Evolutionary conservation across 2,888 invertebrate genomes (phyloP).

Genomic region (Drosophila planitibia): DNA sequence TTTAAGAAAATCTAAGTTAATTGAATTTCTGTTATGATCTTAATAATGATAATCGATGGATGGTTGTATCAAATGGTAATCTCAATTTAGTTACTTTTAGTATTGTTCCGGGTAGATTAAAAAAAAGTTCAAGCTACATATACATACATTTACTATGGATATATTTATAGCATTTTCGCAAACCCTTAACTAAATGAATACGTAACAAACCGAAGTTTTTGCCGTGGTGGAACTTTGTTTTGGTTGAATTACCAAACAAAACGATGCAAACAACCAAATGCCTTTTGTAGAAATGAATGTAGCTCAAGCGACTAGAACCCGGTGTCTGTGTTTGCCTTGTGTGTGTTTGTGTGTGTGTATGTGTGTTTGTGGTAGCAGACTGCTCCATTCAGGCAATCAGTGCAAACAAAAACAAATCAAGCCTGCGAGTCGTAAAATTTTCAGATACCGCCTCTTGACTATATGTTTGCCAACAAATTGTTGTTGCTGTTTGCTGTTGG

Average conservation of each 20-base stretch:
- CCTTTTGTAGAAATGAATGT: slow-evolving; percentile 20
- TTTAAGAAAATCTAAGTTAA: neutral
- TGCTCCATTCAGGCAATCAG: slow-evolving; percentile 16
- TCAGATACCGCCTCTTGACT: slow-evolving; percentile 9
- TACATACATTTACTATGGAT: neutral
- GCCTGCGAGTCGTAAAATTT: slow-evolving; percentile 28
- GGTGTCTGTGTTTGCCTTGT: neutral
- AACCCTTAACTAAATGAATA: neutral
- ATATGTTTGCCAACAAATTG: slow-evolving; percentile 17
- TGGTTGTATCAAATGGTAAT: neutral
- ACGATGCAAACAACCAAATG: slow-evolving; percentile 9
- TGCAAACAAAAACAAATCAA: slow-evolving; percentile 40
- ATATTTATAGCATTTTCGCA: neutral
- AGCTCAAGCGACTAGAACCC: neutral
- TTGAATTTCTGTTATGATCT: neutral
- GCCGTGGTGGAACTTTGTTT: slow-evolving; percentile 5
- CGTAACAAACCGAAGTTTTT: neutral
- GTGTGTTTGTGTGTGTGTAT: neutral
- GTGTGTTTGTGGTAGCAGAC: slow-evolving; percentile 1
- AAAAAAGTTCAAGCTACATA: neutral
- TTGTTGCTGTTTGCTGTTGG: slow-evolving; percentile 20
- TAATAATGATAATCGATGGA: neutral
- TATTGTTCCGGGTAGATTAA: neutral
- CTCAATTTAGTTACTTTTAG: neutral
- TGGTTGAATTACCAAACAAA: slow-evolving; percentile 8